Conservation (phyloP, 2,888 invertebrate species). For the Physocephala rufipes region DNA sequence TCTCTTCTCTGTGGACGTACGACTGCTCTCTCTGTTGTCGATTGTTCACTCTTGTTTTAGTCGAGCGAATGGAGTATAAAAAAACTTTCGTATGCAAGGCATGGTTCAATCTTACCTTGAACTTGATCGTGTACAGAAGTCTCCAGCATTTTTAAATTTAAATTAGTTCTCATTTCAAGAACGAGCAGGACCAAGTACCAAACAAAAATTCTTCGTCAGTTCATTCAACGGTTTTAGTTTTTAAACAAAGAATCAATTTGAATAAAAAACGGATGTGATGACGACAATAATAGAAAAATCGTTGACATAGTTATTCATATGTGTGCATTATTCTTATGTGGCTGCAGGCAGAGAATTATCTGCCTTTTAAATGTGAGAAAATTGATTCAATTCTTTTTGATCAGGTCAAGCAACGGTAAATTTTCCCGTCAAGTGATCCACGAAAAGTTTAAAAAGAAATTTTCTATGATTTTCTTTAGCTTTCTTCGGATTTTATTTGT, state of each 20-base stretch:
- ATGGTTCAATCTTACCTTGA: slow-evolving; percentile 66
- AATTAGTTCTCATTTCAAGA: slow-evolving; percentile 8
- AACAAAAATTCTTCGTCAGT: too few relatives aligned
- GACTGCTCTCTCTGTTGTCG: not conserved
- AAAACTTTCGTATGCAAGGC: slow-evolving; percentile 65
- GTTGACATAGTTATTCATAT: too few relatives aligned
- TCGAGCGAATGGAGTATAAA: slow-evolving; percentile 55
- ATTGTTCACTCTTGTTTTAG: not conserved
- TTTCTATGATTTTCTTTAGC: not conserved
- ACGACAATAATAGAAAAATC: too few relatives aligned
- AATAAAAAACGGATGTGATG: too few relatives aligned
- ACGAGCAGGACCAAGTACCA: too few relatives aligned
- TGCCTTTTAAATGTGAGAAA: too few relatives aligned
- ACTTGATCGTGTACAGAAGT: slow-evolving; percentile 61
- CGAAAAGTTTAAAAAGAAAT: not conserved
- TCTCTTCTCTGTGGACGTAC: not conserved
- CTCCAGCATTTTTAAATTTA: slow-evolving; percentile 36
- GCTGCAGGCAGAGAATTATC: too few relatives aligned
- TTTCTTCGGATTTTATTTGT: not conserved
- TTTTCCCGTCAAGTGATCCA: not conserved
- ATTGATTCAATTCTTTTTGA: not conserved
- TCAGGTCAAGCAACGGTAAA: not conserved
- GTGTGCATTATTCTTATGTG: too few relatives aligned
- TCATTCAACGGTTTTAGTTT: too few relatives aligned
- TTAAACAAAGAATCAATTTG: too few relatives aligned